These are phyloP conservation scores for Globodera rostochiensis DNA, from an alignment of 1,140 invertebrate species.

Conservation along the genomic window DNA sequence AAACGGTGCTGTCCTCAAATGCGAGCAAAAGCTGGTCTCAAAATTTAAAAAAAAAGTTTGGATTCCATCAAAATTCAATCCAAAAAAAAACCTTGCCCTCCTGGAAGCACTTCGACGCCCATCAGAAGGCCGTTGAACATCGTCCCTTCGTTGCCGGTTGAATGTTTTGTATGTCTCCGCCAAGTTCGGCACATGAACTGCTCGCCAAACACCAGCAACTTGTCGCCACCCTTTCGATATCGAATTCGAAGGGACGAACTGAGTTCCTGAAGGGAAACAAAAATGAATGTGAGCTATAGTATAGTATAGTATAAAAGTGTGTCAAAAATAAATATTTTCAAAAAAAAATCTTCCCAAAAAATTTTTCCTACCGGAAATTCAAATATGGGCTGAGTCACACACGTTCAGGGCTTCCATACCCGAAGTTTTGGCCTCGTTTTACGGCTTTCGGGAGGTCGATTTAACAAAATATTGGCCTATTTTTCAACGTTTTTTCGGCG, in stretches of 20 bases:
- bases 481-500: too few species aligned
- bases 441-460: too few species aligned
- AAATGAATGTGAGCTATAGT: neutral
- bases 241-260: constrained; percentile 9
- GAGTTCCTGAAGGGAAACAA: neutral
- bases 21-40: constrained; percentile 15
- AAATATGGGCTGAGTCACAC: neutral
- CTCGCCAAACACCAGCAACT: neutral
- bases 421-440: too few species aligned
- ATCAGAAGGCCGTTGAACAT: constrained; percentile 25
- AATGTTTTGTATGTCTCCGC: neutral
- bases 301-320: neutral
- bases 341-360: neutral
- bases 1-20: constrained; percentile 28
- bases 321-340: neutral
- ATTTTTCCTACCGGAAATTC: neutral
- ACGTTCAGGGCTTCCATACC: too few species aligned
- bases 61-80: neutral
- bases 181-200: constrained; percentile 7
- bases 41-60: neutral
- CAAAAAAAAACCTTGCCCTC: neutral
- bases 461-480: too few species aligned
- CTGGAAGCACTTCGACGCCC: constrained; percentile 17
- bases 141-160: neutral
- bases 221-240: constrained; percentile 11